These are phyloP conservation scores for Anolis apletophallus DNA, from an alignment of 2,797 vertebrate species.

Conservation along the genomic window DNA sequence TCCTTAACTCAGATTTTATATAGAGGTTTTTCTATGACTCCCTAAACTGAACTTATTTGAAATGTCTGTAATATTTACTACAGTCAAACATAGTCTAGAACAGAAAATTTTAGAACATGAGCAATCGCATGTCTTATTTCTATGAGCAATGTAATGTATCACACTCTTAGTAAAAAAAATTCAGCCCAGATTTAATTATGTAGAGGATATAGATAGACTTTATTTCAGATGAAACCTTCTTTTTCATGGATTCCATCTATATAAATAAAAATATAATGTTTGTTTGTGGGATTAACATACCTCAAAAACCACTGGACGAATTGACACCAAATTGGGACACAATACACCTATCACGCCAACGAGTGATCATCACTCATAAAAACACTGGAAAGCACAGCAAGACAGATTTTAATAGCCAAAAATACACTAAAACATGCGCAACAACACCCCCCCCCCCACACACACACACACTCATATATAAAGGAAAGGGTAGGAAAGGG, in stretches of 20 bases:
- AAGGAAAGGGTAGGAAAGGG: too few species aligned
- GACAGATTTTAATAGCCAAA: too few species aligned
- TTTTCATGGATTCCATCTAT: not conserved
- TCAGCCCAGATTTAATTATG: not conserved
- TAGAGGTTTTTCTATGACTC: not conserved
- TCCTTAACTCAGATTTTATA: not conserved
- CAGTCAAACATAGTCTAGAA: constrained; percentile 8
- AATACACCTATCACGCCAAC: too few species aligned
- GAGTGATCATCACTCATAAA: too few species aligned
- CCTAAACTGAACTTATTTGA: constrained; percentile 5
- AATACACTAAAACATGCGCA: too few species aligned
- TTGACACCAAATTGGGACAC: too few species aligned
- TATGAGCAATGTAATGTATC: not conserved
- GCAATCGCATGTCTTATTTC: not conserved
- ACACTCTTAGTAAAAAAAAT: not conserved
- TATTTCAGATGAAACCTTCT: not conserved
- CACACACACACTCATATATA: too few species aligned
- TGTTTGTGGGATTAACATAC: too few species aligned
- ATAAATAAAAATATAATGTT: too few species aligned
- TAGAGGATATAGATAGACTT: not conserved
- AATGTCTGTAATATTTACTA: not conserved
- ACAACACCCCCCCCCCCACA: too few species aligned
- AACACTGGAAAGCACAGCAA: too few species aligned
- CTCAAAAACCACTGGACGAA: too few species aligned
- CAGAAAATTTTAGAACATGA: not conserved